Conservation (phyloP, 1,140 invertebrate genomes). For the Rhagoletis zephyria region DNA sequence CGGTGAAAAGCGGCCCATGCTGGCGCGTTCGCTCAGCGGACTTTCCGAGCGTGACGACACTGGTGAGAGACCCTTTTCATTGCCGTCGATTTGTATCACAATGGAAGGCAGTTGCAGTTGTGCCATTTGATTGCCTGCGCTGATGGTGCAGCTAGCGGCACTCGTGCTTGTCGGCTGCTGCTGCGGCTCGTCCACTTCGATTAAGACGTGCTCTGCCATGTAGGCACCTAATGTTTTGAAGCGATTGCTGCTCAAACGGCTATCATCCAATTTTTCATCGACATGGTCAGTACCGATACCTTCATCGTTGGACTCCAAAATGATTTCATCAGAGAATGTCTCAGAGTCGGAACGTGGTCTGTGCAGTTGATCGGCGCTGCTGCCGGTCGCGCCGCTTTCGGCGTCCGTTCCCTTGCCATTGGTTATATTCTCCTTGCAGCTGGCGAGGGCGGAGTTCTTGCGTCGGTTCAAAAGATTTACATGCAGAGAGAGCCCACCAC, state of each 20-base stretch:
- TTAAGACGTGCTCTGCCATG: constrained; percentile 73
- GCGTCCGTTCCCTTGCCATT: constrained; percentile 52
- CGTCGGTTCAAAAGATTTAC: constrained; percentile 57
- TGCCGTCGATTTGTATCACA: constrained; percentile 76
- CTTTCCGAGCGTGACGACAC: constrained; percentile 85
- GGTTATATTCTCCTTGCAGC: constrained; percentile 58
- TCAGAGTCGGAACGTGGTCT: constrained; percentile 79
- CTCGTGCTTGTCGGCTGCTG: constrained; percentile 41
- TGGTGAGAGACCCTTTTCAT: constrained; percentile 78
- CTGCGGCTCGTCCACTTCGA: constrained; percentile 64
- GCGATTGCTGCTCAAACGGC: constrained; percentile 57
- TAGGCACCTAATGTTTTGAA: constrained; percentile 80
- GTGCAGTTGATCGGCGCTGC: constrained; percentile 61
- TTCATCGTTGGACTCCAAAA: constrained; percentile 82
- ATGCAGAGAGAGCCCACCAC: constrained; percentile 56
- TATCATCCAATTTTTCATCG: constrained; percentile 77
- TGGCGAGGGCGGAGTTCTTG: constrained; percentile 52
- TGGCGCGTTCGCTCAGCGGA: constrained; percentile 81
- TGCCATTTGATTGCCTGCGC: constrained; percentile 66
- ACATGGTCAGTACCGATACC: constrained; percentile 80
- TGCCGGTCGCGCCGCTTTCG: constrained; percentile 5
- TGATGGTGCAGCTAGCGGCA: constrained; percentile 29
- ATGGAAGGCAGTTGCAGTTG: constrained; percentile 78
- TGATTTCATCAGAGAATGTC: constrained; percentile 79
- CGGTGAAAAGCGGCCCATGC: constrained; percentile 79